Conservation (phyloP, 2,888 invertebrate genomes). For the Cosmia trapezina region DNA sequence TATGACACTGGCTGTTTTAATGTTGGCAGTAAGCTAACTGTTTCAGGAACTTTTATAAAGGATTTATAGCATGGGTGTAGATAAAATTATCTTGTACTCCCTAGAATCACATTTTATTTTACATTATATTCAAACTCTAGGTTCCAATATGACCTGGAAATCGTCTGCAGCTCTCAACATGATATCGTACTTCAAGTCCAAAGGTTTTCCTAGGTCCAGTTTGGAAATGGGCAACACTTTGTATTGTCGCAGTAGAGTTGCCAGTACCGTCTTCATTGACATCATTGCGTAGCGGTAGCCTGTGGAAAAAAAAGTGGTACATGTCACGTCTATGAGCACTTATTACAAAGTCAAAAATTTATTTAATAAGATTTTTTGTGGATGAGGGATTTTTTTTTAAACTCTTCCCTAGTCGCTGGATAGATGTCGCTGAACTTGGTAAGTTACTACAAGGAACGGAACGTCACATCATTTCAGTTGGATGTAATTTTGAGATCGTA, state of each 20-base stretch:
- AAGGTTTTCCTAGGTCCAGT: slow-evolving; percentile 54
- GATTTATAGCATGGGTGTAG: too few relatives aligned
- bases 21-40: too few relatives aligned
- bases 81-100: neutral
- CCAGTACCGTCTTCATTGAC: slow-evolving; percentile 73
- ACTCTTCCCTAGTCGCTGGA: too few relatives aligned
- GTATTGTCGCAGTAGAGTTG: slow-evolving; percentile 67
- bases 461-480: too few relatives aligned
- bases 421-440: too few relatives aligned
- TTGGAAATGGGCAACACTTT: slow-evolving; percentile 63
- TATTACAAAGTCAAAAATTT: neutral
- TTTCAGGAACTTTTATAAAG: too few relatives aligned
- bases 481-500: too few relatives aligned
- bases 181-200: slow-evolving; percentile 72
- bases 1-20: too few relatives aligned
- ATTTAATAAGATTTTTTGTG: neutral
- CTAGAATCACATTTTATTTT: neutral
- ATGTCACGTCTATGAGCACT: neutral
- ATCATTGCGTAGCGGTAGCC: slow-evolving; percentile 75
- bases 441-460: too few relatives aligned
- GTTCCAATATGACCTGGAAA: slow-evolving; percentile 69
- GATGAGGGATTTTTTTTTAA: neutral
- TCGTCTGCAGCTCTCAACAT: slow-evolving; percentile 77
- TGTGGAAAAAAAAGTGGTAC: slow-evolving; percentile 37
- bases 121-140: slow-evolving; percentile 49